Conservation (phyloP, 2,113 vertebrate species). For the Macquaria australasica region DNA sequence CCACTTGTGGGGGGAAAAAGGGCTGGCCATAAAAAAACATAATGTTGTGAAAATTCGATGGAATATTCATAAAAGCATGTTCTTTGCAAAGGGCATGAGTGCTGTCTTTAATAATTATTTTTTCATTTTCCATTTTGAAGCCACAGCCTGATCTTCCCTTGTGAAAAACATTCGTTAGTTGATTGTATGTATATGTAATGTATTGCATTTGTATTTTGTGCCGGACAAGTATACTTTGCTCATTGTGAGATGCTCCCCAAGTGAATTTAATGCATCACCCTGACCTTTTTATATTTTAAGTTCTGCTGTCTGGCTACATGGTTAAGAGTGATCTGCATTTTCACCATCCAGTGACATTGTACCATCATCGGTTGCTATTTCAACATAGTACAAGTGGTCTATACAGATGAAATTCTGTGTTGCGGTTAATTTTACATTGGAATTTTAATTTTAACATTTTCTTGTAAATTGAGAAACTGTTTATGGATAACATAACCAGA, state of each 20-base stretch:
- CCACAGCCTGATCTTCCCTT: background rate
- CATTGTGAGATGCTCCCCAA: background rate
- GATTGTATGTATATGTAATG: too few species aligned
- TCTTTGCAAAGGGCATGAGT: conserved; percentile 1
- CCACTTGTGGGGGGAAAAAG: conserved; percentile 47
- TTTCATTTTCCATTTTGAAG: background rate
- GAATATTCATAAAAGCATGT: conserved; percentile 55
- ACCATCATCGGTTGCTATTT: background rate
- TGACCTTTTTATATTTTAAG: background rate
- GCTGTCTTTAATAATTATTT: background rate
- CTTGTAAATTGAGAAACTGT: too few species aligned
- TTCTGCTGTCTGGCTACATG: background rate
- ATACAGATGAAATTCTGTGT: background rate
- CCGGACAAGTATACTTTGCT: background rate
- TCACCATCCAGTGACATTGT: background rate
- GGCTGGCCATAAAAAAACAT: conserved; percentile 34
- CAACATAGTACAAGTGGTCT: background rate
- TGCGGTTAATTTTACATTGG: background rate
- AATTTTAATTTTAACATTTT: too few species aligned
- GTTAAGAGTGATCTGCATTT: background rate
- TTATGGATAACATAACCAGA: too few species aligned
- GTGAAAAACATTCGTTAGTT: too few species aligned
- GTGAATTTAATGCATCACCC: background rate
- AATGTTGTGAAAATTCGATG: conserved; percentile 61
- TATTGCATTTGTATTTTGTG: background rate